A percentile compares a stretch with the other conserved stretches of the same genome.
These are phyloP conservation scores for Idaea dimidiata DNA, from an alignment of 2,888 invertebrate genomes.

Conservation along the genomic window DNA sequence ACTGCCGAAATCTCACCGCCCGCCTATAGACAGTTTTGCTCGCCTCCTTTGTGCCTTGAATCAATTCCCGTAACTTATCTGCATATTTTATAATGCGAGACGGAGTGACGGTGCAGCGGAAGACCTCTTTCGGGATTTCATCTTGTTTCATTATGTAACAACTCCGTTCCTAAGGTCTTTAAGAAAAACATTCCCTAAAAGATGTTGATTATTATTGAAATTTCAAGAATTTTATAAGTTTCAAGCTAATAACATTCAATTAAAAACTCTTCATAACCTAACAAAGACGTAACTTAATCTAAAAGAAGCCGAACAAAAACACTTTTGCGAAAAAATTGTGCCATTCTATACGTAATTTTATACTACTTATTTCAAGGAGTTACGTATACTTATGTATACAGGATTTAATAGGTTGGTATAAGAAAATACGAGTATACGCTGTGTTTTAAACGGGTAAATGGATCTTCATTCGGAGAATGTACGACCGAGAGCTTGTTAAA, in stretches of 20 bases:
- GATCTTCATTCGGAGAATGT: constrained; percentile 2
- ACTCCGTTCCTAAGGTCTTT: background rate
- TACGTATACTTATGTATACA: constrained; percentile 2
- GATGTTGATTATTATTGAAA: background rate
- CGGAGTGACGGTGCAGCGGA: constrained; percentile 62
- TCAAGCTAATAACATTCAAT: too few species aligned
- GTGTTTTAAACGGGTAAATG: constrained; percentile 5
- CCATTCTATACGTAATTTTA: background rate
- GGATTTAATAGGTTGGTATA: background rate
- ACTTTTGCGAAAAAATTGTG: background rate
- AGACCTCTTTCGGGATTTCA: constrained; percentile 52
- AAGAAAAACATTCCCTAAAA: background rate
- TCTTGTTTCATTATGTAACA: constrained; percentile 32
- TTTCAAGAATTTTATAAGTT: too few species aligned
- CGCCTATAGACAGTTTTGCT: constrained; percentile 65
- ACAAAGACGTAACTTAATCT: too few species aligned
- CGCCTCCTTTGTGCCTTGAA: constrained; percentile 74
- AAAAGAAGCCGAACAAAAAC: background rate
- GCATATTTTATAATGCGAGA: constrained; percentile 77
- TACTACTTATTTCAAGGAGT: background rate
- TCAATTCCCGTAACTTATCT: constrained; percentile 80
- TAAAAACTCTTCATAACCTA: too few species aligned
- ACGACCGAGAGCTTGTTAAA: constrained; percentile 2
- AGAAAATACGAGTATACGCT: constrained; percentile 4
- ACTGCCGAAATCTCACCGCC: constrained; percentile 72